These are phyloP conservation scores for Oreochromis spilurus DNA, from an alignment of 2,113 vertebrate species.

Conservation along the genomic window DNA sequence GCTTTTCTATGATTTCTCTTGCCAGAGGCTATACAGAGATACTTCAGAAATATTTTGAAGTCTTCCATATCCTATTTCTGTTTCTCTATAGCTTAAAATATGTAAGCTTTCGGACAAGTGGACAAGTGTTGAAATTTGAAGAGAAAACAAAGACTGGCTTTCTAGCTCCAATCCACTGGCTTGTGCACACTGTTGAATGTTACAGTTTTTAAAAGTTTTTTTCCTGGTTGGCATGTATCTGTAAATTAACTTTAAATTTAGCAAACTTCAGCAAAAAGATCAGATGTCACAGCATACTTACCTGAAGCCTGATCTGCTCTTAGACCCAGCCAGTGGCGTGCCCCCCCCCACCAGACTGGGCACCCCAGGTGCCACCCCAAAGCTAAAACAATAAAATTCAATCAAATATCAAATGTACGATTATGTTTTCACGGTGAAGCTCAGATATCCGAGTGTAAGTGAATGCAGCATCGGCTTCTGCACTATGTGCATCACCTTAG, in stretches of 20 bases:
- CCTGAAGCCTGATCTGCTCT: not conserved
- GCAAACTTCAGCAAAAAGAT: not conserved
- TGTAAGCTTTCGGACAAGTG: not conserved
- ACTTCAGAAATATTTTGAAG: not conserved
- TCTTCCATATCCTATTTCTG: not conserved
- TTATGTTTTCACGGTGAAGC: too few species aligned
- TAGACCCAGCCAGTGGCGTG: not conserved
- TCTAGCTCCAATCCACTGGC: not conserved
- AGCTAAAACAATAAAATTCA: too few species aligned
- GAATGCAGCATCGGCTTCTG: too few species aligned
- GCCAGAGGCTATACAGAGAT: not conserved
- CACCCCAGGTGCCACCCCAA: too few species aligned
- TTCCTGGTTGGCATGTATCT: not conserved
- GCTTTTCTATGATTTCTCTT: not conserved
- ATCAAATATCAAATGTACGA: too few species aligned
- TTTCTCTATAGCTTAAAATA: not conserved
- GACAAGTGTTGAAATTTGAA: not conserved
- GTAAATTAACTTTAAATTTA: not conserved
- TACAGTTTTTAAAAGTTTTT: not conserved
- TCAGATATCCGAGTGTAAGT: too few species aligned
- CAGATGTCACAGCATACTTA: not conserved
- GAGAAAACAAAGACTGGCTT: not conserved
- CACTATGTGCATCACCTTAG: too few species aligned
- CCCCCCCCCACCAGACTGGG: too few species aligned
- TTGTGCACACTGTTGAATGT: not conserved